phyloP scores from a whole-genome alignment of 2,797 vertebrate genomes.

The Tapirus indicus region DNA sequence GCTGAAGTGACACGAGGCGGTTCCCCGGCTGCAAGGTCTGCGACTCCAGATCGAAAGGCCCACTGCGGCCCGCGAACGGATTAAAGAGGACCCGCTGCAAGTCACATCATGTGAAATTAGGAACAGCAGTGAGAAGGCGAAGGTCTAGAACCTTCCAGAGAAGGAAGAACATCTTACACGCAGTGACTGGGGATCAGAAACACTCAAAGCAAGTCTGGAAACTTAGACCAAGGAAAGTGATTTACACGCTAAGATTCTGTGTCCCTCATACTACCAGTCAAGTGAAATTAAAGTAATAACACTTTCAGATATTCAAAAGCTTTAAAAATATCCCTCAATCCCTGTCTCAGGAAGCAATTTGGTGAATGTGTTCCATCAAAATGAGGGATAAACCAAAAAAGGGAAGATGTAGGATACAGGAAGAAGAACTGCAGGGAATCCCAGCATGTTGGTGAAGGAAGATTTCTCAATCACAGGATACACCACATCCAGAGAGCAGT shows the following conservation, averaged over 20 bases:
- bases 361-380: background rate
- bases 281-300: background rate
- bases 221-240: background rate
- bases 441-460: background rate
- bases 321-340: background rate
- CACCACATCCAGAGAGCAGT: fast-evolving
- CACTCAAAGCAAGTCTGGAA: background rate
- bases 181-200: background rate
- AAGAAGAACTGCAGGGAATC: background rate
- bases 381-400: background rate
- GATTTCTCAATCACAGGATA: fast-evolving
- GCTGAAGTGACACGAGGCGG: background rate
- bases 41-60: background rate
- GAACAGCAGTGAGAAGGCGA: background rate
- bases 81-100: background rate
- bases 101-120: background rate
- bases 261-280: background rate
- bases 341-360: background rate
- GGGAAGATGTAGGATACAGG: background rate
- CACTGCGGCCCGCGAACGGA: background rate
- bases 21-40: background rate
- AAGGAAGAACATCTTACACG: background rate
- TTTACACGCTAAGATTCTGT: background rate
- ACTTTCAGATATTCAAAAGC: background rate
- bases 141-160: background rate